Conservation (phyloP, 37 sponge, comb jelly and placozoan species). For the Halichondria panicea region DNA sequence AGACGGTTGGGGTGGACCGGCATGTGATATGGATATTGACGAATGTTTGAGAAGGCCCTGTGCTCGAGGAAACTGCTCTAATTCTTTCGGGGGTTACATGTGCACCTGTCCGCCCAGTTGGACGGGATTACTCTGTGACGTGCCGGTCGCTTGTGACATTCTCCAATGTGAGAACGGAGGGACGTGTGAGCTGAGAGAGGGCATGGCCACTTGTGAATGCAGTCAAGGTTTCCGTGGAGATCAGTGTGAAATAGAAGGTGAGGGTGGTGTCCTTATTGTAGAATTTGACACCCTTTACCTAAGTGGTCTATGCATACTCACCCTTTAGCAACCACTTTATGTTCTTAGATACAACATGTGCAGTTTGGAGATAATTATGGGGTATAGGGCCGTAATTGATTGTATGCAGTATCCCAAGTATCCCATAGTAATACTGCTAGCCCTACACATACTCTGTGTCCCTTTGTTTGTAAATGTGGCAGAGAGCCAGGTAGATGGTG, state of each 20-base stretch:
- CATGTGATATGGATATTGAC: conserved; percentile 13
- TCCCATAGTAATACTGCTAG: too few relatives aligned
- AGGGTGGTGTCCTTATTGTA: not conserved
- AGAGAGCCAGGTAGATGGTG: too few relatives aligned
- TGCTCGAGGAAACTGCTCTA: conserved; percentile 17
- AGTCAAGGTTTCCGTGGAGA: conserved; percentile 14
- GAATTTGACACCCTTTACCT: too few relatives aligned
- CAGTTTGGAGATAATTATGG: too few relatives aligned
- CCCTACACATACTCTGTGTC: too few relatives aligned
- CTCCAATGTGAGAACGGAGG: conserved; percentile 37
- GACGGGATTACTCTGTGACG: conserved; percentile 14
- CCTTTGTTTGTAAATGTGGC: too few relatives aligned
- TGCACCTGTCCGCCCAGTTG: conserved; percentile 12
- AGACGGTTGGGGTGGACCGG: conserved; percentile 24
- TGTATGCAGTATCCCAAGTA: too few relatives aligned
- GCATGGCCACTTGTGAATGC: conserved; percentile 9
- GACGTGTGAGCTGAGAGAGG: conserved; percentile 7
- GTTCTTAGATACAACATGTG: too few relatives aligned
- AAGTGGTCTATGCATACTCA: too few relatives aligned
- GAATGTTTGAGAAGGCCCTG: conserved; percentile 17
- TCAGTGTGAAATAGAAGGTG: conserved; percentile 15
- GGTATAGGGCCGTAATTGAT: too few relatives aligned
- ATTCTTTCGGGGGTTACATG: conserved; percentile 10
- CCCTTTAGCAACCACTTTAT: too few relatives aligned
- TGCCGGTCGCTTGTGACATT: not conserved